phyloP scores from a whole-genome alignment of 2,888 invertebrate species.

The Euproctis similis region DNA sequence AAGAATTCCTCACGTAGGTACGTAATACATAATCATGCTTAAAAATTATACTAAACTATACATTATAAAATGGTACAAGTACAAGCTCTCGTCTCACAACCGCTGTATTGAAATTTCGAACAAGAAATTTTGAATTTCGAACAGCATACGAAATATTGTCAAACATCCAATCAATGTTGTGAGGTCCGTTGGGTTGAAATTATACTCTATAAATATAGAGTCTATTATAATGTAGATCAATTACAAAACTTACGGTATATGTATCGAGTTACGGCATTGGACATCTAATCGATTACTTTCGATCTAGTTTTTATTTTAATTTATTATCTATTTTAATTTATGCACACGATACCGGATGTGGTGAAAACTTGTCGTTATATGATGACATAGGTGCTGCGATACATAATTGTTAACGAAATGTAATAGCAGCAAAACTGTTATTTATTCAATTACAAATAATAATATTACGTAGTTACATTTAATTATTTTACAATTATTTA shows the following conservation, averaged over 20 bases:
- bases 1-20: too few relatives aligned
- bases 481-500: too few relatives aligned
- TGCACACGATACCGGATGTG: slow-evolving; percentile 43
- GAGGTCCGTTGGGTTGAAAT: slow-evolving; percentile 20
- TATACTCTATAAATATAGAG: slow-evolving; percentile 23
- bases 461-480: too few relatives aligned
- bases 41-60: too few relatives aligned
- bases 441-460: too few relatives aligned
- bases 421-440: slow-evolving; percentile 5
- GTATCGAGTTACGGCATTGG: slow-evolving; percentile 31
- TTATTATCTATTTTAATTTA: slow-evolving; percentile 36
- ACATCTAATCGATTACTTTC: slow-evolving; percentile 37
- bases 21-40: too few relatives aligned
- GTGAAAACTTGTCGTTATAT: slow-evolving; percentile 38
- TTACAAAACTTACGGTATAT: slow-evolving; percentile 34
- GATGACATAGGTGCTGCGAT: slow-evolving; percentile 28
- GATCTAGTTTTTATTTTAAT: slow-evolving; percentile 34
- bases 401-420: slow-evolving; percentile 19
- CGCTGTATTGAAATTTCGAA: slow-evolving; percentile 4
- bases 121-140: slow-evolving; percentile 3
- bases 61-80: too few relatives aligned
- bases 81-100: slow-evolving; percentile 8
- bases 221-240: slow-evolving; percentile 32
- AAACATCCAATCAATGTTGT: slow-evolving; percentile 17
- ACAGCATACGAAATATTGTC: slow-evolving; percentile 18